Percentiles rank a stretch among this genome's conserved stretches.
These are phyloP conservation scores for Centropus bengalensis DNA, from an alignment of 2,113 vertebrate genomes.

Conservation along the genomic window DNA sequence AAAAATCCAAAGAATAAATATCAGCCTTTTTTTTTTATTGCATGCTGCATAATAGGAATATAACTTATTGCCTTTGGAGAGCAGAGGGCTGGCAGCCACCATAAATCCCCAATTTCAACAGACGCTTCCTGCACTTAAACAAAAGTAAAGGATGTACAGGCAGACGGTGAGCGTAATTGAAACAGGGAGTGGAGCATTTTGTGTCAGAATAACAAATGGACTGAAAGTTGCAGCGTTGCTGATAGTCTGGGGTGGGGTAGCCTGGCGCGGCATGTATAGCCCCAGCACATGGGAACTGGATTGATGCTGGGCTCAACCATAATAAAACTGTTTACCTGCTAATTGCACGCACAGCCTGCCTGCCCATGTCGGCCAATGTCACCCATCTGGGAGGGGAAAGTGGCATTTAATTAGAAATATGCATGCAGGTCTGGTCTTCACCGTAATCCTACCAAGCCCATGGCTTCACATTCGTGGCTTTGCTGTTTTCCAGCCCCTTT, in stretches of 20 bases:
- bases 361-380: not conserved
- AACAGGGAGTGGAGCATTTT: not conserved
- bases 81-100: not conserved
- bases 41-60: constrained; percentile 23
- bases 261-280: not conserved
- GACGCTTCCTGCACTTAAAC: constrained; percentile 31
- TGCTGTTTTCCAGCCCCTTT: rapidly evolving
- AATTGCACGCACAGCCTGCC: not conserved
- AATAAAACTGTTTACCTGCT: not conserved
- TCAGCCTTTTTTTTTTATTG: constrained; percentile 4
- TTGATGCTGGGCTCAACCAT: not conserved
- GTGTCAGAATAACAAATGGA: not conserved
- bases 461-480: not conserved
- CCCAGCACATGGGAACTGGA: not conserved
- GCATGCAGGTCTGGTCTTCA: not conserved
- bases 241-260: not conserved
- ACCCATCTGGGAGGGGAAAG: not conserved
- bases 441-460: rapidly evolving
- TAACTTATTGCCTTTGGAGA: not conserved
- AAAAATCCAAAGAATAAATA: constrained; percentile 33
- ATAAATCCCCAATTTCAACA: constrained; percentile 29
- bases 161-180: not conserved
- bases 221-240: not conserved
- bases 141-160: not conserved
- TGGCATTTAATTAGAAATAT: not conserved